Base-by-base conservation (phyloP, 2,888 invertebrate species). In the Gerosis bhagava region DNA sequence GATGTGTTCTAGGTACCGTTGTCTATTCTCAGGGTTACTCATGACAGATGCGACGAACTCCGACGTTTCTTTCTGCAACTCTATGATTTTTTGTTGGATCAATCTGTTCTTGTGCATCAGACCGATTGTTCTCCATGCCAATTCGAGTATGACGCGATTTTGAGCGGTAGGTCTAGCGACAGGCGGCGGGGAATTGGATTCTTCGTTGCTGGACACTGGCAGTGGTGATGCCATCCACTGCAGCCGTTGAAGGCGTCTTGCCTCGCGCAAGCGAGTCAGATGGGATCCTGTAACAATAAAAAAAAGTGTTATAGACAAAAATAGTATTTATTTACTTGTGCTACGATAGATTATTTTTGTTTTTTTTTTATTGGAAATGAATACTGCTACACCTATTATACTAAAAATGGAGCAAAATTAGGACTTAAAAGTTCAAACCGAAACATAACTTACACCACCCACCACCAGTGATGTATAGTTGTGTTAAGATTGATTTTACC, bases 41-140 rank as follows among this genome's bases (percentile, higher is more conserved):
- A 92, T 74, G 3, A 93, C 90, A 2, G 90, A 83, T 25, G 90
- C 80, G 11, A 93, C 89, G 56, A 92, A 93, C 48, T 91, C 90
- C 3, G 90, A 86, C 0, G 93, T 93, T 73, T 93, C 93, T 48
- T 89, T 79, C 60, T 92, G 91, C 24, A 93, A 65, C 17, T 88
- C 90, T 4, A 90, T 80, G 45, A 93, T 81, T 58, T 92, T 91
- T 50, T 90, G 86, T 59, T 93, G 92, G 47, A 93, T 83, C 28
- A 91, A 62, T 51, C 84, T 90, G 72, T 93, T 93, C 53, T 90
- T 91, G 51, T 91, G 90, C 80, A 93, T 90, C 13, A 93, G 75
- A 7, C 89, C 90, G 26, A 93, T 89, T 0, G 93, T 93, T 63
- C 91, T 91, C 70, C 91, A 84, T 3, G 93, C 93, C 4, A 93